A percentile compares a stretch with the other conserved stretches of the same genome.
Conservation (phyloP, 2,888 invertebrate species). For the Nephrotoma flavescens region DNA sequence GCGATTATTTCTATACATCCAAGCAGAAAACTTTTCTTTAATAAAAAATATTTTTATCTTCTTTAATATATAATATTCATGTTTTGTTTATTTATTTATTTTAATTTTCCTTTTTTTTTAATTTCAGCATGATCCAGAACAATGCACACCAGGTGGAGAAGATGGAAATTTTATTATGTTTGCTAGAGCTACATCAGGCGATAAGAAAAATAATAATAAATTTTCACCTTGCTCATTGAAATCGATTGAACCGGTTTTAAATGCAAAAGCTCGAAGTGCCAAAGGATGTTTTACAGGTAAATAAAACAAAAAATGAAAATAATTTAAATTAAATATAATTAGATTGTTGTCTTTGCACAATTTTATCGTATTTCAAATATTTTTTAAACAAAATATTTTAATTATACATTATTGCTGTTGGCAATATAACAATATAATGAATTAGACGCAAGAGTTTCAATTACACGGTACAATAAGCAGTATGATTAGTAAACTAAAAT, state of each 20-base stretch:
- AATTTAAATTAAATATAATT: too few relatives aligned
- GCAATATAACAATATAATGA: too few relatives aligned
- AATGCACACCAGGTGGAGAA: conserved; percentile 86
- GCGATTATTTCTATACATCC: neutral
- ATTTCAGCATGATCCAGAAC: conserved; percentile 80
- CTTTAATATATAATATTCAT: neutral
- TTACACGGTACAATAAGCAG: too few relatives aligned
- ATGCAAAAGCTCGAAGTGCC: conserved; percentile 75
- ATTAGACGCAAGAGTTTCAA: too few relatives aligned
- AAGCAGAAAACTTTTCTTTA: neutral
- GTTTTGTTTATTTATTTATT: neutral
- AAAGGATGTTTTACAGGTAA: conserved; percentile 87
- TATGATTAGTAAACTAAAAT: too few relatives aligned
- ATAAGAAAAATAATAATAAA: conserved; percentile 93
- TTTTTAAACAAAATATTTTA: too few relatives aligned
- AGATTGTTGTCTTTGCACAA: too few relatives aligned
- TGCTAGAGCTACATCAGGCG: conserved; percentile 94
- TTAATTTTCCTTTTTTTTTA: neutral
- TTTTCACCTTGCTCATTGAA: conserved; percentile 90
- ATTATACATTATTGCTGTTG: too few relatives aligned
- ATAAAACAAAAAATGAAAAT: neutral
- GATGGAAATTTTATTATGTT: conserved; percentile 99
- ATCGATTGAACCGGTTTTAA: conserved; percentile 83
- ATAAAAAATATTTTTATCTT: neutral
- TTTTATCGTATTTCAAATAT: too few relatives aligned